A percentile compares a stretch with the other conserved stretches of the same genome.
These are phyloP conservation scores for Xenopus laevis DNA, from an alignment of 2,113 vertebrate genomes.

Conservation along the genomic window DNA sequence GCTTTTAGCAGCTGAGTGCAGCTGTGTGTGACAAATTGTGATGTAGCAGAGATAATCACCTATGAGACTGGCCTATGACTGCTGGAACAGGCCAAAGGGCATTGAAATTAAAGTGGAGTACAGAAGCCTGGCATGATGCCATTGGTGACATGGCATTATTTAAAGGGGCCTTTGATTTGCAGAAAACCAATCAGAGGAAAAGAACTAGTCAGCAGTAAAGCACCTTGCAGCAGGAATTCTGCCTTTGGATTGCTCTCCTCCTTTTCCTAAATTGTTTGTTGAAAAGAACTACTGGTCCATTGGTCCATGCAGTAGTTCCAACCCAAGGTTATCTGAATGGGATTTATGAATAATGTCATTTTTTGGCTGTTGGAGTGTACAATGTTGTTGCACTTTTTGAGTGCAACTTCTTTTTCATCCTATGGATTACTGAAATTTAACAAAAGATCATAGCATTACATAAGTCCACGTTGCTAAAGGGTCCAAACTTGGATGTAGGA, in stretches of 20 bases:
- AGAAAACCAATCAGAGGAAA: no score
- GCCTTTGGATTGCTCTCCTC: no score
- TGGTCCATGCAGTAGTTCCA: neutral
- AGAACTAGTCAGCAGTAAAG: no score
- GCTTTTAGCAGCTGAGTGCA: constrained; percentile 73
- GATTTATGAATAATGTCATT: neutral
- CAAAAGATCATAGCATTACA: neutral
- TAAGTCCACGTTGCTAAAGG: neutral
- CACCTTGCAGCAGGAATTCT: no score
- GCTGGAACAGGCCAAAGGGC: neutral
- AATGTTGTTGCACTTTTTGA: neutral
- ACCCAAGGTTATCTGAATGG: neutral
- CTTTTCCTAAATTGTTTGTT: no score
- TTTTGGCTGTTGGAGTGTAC: neutral
- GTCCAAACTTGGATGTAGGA: neutral
- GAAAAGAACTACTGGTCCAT: no score
- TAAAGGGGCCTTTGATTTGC: no score
- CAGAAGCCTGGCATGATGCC: neutral
- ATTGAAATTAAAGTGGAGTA: neutral
- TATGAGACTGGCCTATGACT: neutral
- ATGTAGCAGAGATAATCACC: neutral
- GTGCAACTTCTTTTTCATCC: neutral
- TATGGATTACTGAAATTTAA: neutral
- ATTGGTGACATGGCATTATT: neutral
- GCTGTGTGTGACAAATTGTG: constrained; percentile 66